Conservation (phyloP, 2,797 vertebrate species). For the Myotis myotis region DNA sequence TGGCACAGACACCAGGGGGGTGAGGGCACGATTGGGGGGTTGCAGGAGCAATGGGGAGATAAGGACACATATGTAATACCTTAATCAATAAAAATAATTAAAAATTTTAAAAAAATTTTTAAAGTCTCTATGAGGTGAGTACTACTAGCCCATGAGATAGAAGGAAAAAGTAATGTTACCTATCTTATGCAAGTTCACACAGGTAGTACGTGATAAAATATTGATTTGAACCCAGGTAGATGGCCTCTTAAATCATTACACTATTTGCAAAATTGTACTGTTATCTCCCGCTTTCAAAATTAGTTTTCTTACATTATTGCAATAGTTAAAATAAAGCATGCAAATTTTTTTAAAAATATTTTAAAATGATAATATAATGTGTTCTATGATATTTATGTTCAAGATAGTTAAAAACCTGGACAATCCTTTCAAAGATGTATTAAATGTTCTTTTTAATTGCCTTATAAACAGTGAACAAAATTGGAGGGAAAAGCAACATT, state of each 20-base stretch:
- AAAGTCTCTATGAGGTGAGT: not conserved
- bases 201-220: not conserved
- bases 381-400: slow-evolving; percentile 37
- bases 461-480: slow-evolving; percentile 45
- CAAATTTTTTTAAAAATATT: not conserved
- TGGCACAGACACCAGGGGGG: too few species aligned
- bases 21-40: too few species aligned
- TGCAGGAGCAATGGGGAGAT: too few species aligned
- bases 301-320: not conserved
- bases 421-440: slow-evolving; percentile 53
- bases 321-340: not conserved
- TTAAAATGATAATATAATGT: slow-evolving; percentile 39
- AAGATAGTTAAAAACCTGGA: slow-evolving; percentile 39
- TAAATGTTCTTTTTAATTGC: not conserved
- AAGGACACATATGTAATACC: too few species aligned
- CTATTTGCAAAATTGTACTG: not conserved
- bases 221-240: not conserved
- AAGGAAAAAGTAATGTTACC: not conserved
- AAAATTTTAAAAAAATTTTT: too few species aligned
- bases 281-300: not conserved
- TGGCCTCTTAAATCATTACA: not conserved
- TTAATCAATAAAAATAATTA: too few species aligned
- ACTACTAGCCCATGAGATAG: not conserved
- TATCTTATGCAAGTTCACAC: not conserved
- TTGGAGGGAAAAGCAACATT: slow-evolving; percentile 1